Base-by-base conservation (phyloP, 2,797 vertebrate genomes). In the Cossypha niveicapilla region DNA sequence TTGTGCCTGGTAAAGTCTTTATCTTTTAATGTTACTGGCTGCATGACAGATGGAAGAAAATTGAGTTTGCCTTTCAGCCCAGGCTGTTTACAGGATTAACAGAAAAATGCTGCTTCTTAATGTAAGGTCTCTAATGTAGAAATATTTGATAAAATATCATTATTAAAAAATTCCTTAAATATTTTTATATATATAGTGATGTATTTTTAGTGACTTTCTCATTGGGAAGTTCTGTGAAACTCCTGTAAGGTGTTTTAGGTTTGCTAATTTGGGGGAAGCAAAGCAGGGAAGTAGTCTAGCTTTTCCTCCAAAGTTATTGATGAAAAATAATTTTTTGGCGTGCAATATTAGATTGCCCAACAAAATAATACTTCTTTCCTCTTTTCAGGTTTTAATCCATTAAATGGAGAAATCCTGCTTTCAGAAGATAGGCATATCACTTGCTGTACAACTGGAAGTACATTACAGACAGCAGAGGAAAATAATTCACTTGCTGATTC, bases 351-450 rank as follows among this genome's bases (percentile, higher is more conserved):
- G 34, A 50, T 47, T 57, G 16, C n/a, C 22, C 57, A 73, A 35
- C 19, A 74, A 87, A 53, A 45, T 54, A 13, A 7, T 28, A 51
- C 50, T 82, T 96, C 54, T 76, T 86, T 45, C 6, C 18, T 42
- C 42, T 34, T 25, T 88, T 54, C 50, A 97, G 97, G 95, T 93
- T 86, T 91, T 60, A 80, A 50, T 93, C 47, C 79, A 48, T 94
- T 74, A 60, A 88, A 71, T 22, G 91, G 93, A 74, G 41, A 47
- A 13, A 53, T 54, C 37, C n/a, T 93, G 41, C 24, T 12, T 48
- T 71, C 90, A 24, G 96, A 93, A 85, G 90, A 91, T 1, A 76
- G 44, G 6, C 13, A 3, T 25, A 25, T 28, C n/a, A 25, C 15
- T 4, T 83, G 35, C 62, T 74, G 83, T 24, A 41, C 48, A 51